Percentiles rank a stretch among this genome's conserved stretches.
Evolutionary conservation across 2,113 vertebrate genomes (phyloP).

Genomic region (Myrmecobius fasciatus): DNA sequence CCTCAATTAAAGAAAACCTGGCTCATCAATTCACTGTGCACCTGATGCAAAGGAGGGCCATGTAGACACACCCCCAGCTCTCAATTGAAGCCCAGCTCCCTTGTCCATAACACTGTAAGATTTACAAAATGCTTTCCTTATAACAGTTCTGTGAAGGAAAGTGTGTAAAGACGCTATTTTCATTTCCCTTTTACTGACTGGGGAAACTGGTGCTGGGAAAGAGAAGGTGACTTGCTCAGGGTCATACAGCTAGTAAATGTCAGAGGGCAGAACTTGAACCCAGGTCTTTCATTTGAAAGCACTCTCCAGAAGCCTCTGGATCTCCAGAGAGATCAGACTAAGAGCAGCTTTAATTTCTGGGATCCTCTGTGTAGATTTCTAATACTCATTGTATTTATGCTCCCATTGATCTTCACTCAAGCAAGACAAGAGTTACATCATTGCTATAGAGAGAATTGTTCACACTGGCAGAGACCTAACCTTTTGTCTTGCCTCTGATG

Average conservation of each 20-base stretch:
- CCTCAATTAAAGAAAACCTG: background rate
- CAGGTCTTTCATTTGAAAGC: background rate
- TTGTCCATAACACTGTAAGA: background rate
- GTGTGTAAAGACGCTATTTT: background rate
- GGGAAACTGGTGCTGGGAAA: background rate
- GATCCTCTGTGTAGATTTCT: background rate
- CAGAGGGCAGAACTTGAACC: background rate
- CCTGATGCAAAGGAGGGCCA: background rate
- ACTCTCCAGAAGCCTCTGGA: background rate
- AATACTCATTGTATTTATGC: background rate
- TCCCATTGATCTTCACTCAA: background rate
- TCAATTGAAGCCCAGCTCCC: background rate
- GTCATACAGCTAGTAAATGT: background rate
- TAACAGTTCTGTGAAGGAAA: background rate
- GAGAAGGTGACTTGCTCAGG: background rate
- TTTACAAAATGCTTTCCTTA: background rate
- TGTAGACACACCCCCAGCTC: background rate
- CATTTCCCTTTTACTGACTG: background rate
- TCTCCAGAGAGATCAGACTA: background rate
- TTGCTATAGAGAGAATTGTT: background rate
- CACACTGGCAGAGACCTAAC: background rate
- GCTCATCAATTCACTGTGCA: background rate
- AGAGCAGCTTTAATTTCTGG: background rate
- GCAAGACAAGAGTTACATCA: background rate
- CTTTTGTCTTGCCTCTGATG: background rate